phyloP scores from a whole-genome alignment of 1,140 invertebrate species.

The Drosophila sp. region DNA sequence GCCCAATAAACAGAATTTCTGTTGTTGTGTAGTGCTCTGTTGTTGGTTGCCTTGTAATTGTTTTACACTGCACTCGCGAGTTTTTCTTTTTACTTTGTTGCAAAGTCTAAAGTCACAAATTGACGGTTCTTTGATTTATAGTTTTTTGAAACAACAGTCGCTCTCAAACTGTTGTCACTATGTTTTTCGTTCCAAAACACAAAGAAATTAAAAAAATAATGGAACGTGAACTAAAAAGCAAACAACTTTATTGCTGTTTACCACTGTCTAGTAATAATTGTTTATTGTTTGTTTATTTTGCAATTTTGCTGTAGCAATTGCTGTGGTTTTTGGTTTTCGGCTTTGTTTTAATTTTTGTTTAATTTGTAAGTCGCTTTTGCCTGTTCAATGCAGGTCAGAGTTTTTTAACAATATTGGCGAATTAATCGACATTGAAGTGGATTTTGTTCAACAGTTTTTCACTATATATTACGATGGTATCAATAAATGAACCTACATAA shows the following conservation, averaged over 20 bases:
- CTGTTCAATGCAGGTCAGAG: conserved; percentile 84
- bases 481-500: conserved; percentile 34
- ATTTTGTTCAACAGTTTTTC: conserved; percentile 60
- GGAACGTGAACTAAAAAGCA: conserved; percentile 72
- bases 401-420: conserved; percentile 82
- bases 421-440: conserved; percentile 84
- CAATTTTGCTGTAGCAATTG: conserved; percentile 19
- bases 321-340: conserved; percentile 29
- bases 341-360: conserved; percentile 20
- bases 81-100: conserved; percentile 11
- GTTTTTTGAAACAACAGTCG: conserved; percentile 39
- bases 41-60: conserved; percentile 38
- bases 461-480: conserved; percentile 19
- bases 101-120: conserved; percentile 26
- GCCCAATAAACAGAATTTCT: conserved; percentile 78
- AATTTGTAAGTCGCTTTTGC: conserved; percentile 62
- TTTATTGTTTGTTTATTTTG: conserved; percentile 30
- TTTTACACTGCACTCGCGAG: conserved; percentile 36
- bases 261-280: conserved; percentile 24
- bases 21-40: conserved; percentile 34
- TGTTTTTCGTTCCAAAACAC: conserved; percentile 51
- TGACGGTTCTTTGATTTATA: conserved; percentile 14
- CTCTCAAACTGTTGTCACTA: conserved; percentile 42
- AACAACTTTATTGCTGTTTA: conserved; percentile 59
- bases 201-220: conserved; percentile 75